Conservation (phyloP, 2,888 invertebrate genomes). For the Scaptomyza caliginosa region DNA sequence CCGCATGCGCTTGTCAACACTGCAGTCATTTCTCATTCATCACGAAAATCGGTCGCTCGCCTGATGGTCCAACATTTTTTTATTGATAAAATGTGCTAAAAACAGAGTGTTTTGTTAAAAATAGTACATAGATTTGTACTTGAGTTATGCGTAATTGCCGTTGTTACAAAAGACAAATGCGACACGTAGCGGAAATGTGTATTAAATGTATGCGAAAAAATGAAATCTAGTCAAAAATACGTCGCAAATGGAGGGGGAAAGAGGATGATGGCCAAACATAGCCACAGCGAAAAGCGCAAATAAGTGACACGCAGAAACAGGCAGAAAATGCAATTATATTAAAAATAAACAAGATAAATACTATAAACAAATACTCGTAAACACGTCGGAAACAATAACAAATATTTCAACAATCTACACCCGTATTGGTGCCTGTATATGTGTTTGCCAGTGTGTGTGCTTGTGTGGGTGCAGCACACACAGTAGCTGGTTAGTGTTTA, state of each 20-base stretch:
- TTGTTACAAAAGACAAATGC: conserved; percentile 13
- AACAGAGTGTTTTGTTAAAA: conserved; percentile 23
- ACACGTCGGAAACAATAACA: conserved; percentile 30
- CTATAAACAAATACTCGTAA: conserved; percentile 40
- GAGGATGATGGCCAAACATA: conserved; percentile 60
- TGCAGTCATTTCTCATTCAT: conserved; percentile 52
- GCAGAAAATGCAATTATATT: conserved; percentile 54
- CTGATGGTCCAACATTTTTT: conserved; percentile 37
- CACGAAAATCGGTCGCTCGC: conserved; percentile 56
- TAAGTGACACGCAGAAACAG: conserved; percentile 73
- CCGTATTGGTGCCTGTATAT: conserved; percentile 26
- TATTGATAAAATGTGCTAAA: conserved; percentile 57
- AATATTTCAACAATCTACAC: conserved; percentile 21
- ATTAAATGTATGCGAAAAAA: conserved; percentile 55
- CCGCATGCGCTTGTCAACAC: conserved; percentile 24
- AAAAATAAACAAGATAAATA: conserved; percentile 54
- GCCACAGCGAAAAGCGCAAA: conserved; percentile 68
- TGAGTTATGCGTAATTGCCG: conserved; percentile 15
- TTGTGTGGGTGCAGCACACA: conserved; percentile 54
- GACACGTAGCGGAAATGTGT: conserved; percentile 25
- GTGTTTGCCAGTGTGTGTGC: conserved; percentile 32
- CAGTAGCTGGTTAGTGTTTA: conserved; percentile 34
- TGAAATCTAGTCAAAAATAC: conserved; percentile 71
- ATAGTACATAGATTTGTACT: conserved; percentile 31
- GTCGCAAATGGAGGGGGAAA: conserved; percentile 59